Conservation (phyloP, 2,888 invertebrate species). For the Cosmopolites sordidus region DNA sequence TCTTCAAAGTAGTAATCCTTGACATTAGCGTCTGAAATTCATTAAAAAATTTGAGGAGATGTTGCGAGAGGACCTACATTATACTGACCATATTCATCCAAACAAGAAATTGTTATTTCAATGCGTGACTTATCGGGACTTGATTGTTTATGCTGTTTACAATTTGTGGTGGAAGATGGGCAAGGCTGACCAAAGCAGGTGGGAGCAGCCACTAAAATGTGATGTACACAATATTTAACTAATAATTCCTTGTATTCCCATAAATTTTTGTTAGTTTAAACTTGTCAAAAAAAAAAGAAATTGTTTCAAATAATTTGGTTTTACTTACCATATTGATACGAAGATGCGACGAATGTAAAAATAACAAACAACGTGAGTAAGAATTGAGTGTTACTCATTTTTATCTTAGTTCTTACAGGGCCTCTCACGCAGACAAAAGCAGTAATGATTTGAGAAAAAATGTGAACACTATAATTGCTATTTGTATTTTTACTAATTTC, state of each 20-base stretch:
- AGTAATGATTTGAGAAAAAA: too few species aligned
- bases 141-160: slow-evolving; percentile 30
- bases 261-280: not conserved
- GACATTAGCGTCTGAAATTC: slow-evolving; percentile 27
- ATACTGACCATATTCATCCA: slow-evolving; percentile 30
- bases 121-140: slow-evolving; percentile 24
- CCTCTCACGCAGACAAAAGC: too few species aligned
- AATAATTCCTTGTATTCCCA: not conserved
- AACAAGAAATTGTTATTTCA: slow-evolving; percentile 29
- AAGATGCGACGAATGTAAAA: not conserved
- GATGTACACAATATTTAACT: not conserved
- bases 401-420: not conserved
- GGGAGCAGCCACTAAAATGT: slow-evolving; percentile 5
- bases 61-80: not conserved
- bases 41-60: not conserved
- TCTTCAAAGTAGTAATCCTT: slow-evolving; percentile 32
- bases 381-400: not conserved
- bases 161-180: slow-evolving; percentile 28
- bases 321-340: slow-evolving; percentile 14
- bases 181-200: slow-evolving; percentile 30
- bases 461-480: not conserved
- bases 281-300: not conserved
- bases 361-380: not conserved
- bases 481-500: slow-evolving; percentile 1
- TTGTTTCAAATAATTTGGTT: too few species aligned